Percentiles rank a stretch among this genome's conserved stretches.
Conservation (phyloP, 1,140 invertebrate species). For the Phymorhynchus buccinoides region DNA sequence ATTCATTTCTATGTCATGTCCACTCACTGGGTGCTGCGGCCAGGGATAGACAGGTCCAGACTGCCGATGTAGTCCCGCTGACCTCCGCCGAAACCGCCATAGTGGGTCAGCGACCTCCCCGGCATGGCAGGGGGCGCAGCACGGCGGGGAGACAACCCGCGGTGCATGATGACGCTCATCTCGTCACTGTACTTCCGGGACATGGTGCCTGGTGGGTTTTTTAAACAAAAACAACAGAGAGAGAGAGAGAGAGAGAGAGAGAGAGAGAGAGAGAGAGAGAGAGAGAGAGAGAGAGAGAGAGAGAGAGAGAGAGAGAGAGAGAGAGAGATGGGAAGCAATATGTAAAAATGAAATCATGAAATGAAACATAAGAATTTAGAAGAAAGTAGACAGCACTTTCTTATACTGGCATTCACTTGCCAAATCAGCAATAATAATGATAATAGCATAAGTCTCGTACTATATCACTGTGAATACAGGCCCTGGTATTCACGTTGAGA, state of each 20-base stretch:
- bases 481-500: no score
- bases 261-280: neutral
- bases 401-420: no score
- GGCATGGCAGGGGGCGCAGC: conserved; percentile 29
- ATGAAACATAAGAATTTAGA: neutral
- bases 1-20: no score
- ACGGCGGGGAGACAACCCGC: conserved; percentile 28
- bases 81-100: neutral
- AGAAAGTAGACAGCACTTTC: no score
- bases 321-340: neutral
- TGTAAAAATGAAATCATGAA: no score
- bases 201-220: neutral
- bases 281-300: neutral
- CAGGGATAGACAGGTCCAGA: conserved; percentile 8
- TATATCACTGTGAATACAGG: no score
- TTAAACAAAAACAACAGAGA: no score
- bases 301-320: neutral
- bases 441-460: no score
- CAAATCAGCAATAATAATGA: no score
- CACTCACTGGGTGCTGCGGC: neutral
- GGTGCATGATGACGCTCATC: conserved; percentile 27
- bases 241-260: no score
- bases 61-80: neutral
- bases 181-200: neutral
- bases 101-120: neutral